These are phyloP conservation scores for Ceratina calcarata DNA, from an alignment of 1,140 invertebrate genomes.

Conservation along the genomic window DNA sequence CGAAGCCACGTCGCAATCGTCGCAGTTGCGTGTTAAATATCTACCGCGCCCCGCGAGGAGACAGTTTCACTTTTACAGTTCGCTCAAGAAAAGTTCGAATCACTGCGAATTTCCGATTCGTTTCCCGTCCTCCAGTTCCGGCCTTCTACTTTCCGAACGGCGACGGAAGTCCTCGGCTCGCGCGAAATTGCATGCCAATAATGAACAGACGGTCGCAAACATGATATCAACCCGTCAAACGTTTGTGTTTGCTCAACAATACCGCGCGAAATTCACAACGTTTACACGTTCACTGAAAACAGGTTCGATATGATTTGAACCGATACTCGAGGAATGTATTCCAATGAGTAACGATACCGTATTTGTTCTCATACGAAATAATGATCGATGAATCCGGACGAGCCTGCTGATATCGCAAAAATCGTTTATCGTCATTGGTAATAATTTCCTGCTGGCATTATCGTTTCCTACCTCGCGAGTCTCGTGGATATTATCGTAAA, in stretches of 20 bases:
- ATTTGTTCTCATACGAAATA: neutral
- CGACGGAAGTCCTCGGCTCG: neutral
- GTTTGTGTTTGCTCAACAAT: conserved; percentile 16
- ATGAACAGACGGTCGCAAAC: neutral
- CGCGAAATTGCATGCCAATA: conserved; percentile 15
- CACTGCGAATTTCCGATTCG: neutral
- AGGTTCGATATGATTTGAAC: neutral
- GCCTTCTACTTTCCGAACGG: neutral
- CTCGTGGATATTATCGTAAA: no score
- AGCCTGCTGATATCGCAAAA: no score
- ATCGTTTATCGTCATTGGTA: no score
- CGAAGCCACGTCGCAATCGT: neutral
- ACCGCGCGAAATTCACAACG: no score
- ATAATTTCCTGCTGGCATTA: no score
- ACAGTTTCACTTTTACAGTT: neutral
- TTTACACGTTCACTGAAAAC: neutral
- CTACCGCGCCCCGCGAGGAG: neutral
- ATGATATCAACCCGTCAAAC: conserved; percentile 1
- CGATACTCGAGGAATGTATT: neutral
- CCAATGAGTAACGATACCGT: neutral
- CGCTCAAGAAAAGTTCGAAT: neutral
- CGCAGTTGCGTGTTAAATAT: neutral
- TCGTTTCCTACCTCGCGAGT: no score
- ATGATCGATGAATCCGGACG: no score
- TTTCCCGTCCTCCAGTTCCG: neutral